Conservation (phyloP, 2,888 invertebrate genomes). For the Diarsia brunnea region DNA sequence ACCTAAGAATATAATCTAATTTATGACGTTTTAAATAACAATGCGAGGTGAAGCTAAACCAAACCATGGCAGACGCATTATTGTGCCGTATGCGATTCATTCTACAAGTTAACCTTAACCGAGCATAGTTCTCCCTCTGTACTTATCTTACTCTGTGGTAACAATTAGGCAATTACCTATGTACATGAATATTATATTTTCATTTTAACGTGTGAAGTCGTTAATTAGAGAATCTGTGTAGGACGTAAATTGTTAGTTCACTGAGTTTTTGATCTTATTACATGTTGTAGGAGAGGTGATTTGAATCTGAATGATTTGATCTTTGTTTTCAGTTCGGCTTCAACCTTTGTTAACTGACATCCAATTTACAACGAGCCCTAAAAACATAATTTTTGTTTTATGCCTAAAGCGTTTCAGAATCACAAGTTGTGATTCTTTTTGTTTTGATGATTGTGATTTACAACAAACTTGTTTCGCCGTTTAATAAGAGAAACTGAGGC, state of each 20-base stretch:
- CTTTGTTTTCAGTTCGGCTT: not conserved
- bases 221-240: not conserved
- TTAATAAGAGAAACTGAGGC: not conserved
- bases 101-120: not conserved
- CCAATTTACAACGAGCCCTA: not conserved
- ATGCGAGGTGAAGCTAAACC: not conserved
- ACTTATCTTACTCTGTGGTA: not conserved
- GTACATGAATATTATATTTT: conserved; percentile 12
- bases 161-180: conserved; percentile 37
- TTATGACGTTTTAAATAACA: not conserved
- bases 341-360: not conserved
- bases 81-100: too few relatives aligned
- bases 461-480: too few relatives aligned
- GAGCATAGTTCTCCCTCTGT: conserved; percentile 1
- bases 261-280: not conserved
- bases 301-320: not conserved
- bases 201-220: conserved; percentile 11
- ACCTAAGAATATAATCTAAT: not conserved
- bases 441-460: too few relatives aligned
- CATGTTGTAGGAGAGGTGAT: not conserved
- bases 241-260: conserved; percentile 5
- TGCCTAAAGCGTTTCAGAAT: too few relatives aligned
- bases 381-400: not conserved
- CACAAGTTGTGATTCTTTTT: too few relatives aligned
- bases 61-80: not conserved